Percentiles rank a stretch among this genome's conserved stretches.
These are phyloP conservation scores for Tonatia bakeri DNA, from an alignment of 2,113 vertebrate genomes.

Conservation along the genomic window DNA sequence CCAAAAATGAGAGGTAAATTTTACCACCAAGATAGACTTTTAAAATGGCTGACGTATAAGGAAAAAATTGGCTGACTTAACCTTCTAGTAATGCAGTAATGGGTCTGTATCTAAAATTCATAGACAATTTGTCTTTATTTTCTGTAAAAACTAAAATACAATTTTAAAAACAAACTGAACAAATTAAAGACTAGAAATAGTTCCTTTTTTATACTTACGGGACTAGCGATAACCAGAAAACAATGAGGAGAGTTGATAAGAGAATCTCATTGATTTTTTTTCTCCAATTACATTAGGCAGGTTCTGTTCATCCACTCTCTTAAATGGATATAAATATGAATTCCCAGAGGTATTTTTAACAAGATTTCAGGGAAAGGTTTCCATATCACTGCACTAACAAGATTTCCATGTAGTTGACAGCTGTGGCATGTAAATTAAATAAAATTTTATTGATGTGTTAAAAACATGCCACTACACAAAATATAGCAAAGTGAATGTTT, in stretches of 20 bases:
- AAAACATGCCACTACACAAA: constrained; percentile 50
- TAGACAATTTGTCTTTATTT: background rate
- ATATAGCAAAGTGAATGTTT: background rate
- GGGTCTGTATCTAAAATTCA: background rate
- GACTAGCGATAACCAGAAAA: constrained; percentile 62
- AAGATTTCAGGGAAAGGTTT: constrained; percentile 75
- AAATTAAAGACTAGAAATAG: constrained; percentile 66
- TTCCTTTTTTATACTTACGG: constrained; percentile 48
- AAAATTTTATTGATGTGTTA: constrained; percentile 66
- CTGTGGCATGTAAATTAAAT: constrained; percentile 71
- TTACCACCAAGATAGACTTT: background rate
- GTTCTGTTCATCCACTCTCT: constrained; percentile 68
- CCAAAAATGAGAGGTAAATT: background rate
- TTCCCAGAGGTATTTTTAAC: constrained; percentile 73
- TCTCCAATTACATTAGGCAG: constrained; percentile 71
- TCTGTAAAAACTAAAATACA: constrained; percentile 46
- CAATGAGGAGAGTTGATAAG: constrained; percentile 59
- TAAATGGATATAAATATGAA: constrained; percentile 77
- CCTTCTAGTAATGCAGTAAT: background rate
- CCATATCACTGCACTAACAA: constrained; percentile 75
- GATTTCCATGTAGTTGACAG: constrained; percentile 70
- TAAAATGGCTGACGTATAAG: background rate
- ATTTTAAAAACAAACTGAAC: constrained; percentile 59
- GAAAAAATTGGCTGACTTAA: background rate
- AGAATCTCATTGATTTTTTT: constrained; percentile 77